phyloP scores from a whole-genome alignment of 2,113 vertebrate species.

The Phalacrocorax carbo region DNA sequence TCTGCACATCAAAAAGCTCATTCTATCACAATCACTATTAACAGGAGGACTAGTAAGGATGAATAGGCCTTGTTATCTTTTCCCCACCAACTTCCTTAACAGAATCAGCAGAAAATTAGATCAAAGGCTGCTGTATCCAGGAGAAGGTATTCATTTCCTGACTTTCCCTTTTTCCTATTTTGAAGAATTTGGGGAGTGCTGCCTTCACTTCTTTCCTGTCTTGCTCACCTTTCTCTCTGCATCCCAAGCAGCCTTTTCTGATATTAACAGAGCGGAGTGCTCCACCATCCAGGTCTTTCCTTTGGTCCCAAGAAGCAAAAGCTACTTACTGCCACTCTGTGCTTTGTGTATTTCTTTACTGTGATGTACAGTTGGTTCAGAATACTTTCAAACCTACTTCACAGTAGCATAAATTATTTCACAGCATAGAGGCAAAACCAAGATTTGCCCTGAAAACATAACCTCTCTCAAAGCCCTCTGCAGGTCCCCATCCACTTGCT shows the following conservation, averaged over 20 bases:
- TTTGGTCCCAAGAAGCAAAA: not conserved
- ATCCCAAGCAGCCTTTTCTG: not conserved
- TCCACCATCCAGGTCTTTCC: not conserved
- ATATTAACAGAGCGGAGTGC: not conserved
- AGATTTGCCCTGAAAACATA: not conserved
- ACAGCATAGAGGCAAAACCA: not conserved
- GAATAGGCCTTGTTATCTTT: not conserved
- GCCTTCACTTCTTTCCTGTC: not conserved
- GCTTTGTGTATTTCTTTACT: not conserved
- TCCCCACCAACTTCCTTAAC: not conserved
- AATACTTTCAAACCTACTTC: not conserved
- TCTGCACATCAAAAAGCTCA: not conserved
- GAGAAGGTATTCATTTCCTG: not conserved
- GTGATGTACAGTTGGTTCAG: not conserved
- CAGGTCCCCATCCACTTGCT: not conserved
- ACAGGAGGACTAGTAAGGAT: not conserved
- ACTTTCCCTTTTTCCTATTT: not conserved
- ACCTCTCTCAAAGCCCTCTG: not conserved
- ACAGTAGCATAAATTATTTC: conserved; percentile 1
- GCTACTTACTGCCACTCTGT: not conserved
- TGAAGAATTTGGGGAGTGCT: not conserved
- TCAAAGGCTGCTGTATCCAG: not conserved
- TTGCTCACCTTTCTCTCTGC: not conserved
- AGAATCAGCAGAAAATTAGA: not conserved
- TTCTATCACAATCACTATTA: not conserved